Percentiles rank a stretch among this genome's conserved stretches.
These are phyloP conservation scores for Polyergus mexicanus DNA, from an alignment of 1,140 invertebrate genomes.

Conservation along the genomic window DNA sequence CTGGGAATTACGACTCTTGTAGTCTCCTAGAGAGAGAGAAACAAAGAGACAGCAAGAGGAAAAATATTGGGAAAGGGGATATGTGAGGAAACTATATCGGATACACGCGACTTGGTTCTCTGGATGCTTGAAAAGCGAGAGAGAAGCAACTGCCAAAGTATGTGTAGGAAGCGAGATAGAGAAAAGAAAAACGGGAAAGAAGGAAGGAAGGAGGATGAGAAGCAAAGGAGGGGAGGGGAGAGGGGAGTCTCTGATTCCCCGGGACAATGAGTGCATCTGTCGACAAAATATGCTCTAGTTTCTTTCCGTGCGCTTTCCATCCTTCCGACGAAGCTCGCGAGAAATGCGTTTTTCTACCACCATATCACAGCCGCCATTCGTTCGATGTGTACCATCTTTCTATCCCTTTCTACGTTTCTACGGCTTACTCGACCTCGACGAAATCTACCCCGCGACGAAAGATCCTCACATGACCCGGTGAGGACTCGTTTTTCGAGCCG, in stretches of 20 bases:
- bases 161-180: not conserved
- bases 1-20: constrained; percentile 42
- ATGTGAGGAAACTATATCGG: constrained; percentile 4
- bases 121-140: constrained; percentile 12
- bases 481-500: constrained; percentile 2
- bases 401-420: not conserved
- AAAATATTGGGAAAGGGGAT: not conserved
- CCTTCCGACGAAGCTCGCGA: not conserved
- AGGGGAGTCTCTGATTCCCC: constrained; percentile 34
- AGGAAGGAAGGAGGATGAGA: not conserved
- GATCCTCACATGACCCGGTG: constrained; percentile 14
- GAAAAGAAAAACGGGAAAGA: not conserved
- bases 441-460: constrained; percentile 1
- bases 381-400: not conserved
- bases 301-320: constrained; percentile 19
- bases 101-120: not conserved
- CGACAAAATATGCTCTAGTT: constrained; percentile 63
- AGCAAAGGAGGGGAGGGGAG: not conserved
- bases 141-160: not conserved
- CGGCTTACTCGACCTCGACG: not conserved
- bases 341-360: constrained; percentile 30
- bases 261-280: constrained; percentile 67
- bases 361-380: not conserved
- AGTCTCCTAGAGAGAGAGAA: not conserved
- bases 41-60: not conserved